These are phyloP conservation scores for Amiota mariae DNA, from an alignment of 2,888 invertebrate genomes.

Conservation along the genomic window DNA sequence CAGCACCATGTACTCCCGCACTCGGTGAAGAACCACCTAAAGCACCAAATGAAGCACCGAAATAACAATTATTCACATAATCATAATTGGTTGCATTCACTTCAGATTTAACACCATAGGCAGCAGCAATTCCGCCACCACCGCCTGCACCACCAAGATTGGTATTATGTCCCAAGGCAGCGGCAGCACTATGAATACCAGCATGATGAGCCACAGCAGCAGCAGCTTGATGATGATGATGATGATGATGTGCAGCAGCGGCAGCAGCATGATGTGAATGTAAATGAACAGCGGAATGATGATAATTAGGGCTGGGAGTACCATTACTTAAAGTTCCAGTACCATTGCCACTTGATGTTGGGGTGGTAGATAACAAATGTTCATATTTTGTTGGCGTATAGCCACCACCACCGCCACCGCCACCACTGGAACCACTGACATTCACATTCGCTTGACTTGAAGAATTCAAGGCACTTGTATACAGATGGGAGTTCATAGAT, in stretches of 20 bases:
- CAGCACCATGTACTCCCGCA: slow-evolving; percentile 63
- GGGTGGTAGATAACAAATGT: slow-evolving; percentile 55
- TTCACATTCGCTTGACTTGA: slow-evolving; percentile 39
- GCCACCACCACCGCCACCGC: slow-evolving; percentile 58
- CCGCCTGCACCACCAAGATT: slow-evolving; percentile 39
- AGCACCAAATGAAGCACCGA: slow-evolving; percentile 71
- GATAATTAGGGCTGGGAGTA: slow-evolving; percentile 70
- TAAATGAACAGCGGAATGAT: slow-evolving; percentile 56
- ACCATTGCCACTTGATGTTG: slow-evolving; percentile 45
- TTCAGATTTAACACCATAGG: slow-evolving; percentile 71
- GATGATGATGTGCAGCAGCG: slow-evolving; percentile 61
- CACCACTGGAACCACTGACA: slow-evolving; percentile 53
- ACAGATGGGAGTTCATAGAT: slow-evolving; percentile 56
- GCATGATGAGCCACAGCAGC: slow-evolving; percentile 45
- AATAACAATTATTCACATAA: slow-evolving; percentile 74
- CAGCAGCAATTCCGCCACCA: slow-evolving; percentile 60
- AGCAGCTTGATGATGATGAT: slow-evolving; percentile 53
- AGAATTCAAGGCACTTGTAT: slow-evolving; percentile 55
- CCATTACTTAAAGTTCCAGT: slow-evolving; percentile 56
- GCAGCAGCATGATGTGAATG: slow-evolving; percentile 60
- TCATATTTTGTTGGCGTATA: slow-evolving; percentile 63
- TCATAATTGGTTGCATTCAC: slow-evolving; percentile 72
- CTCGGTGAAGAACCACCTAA: slow-evolving; percentile 65
- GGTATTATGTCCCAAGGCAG: slow-evolving; percentile 10
- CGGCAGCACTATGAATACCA: slow-evolving; percentile 39